phyloP scores from a whole-genome alignment of 1,140 invertebrate species.

The Sycophaga agraensis region DNA sequence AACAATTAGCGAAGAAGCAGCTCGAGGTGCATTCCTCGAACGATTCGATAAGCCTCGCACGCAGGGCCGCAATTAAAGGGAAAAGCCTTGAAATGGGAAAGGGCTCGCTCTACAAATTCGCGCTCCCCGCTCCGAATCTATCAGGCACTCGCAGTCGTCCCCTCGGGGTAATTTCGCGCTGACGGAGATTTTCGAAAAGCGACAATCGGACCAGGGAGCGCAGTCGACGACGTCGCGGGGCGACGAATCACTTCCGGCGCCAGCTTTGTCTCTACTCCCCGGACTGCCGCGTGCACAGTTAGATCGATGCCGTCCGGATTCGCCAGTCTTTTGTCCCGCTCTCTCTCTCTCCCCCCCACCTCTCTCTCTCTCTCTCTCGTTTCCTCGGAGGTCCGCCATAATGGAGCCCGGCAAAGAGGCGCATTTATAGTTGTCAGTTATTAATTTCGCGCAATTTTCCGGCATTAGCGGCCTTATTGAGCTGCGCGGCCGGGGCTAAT shows the following conservation, averaged over 20 bases:
- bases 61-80: too few species aligned
- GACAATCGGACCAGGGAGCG: conserved; percentile 5
- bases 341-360: too few species aligned
- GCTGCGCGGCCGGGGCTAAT: background rate
- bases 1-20: too few species aligned
- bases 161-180: background rate
- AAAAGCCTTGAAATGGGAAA: too few species aligned
- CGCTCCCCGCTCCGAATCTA: background rate
- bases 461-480: conserved; percentile 11
- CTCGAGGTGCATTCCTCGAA: too few species aligned
- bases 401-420: background rate
- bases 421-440: conserved; percentile 20
- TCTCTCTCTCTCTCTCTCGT: too few species aligned
- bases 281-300: background rate
- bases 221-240: background rate
- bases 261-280: conserved; percentile 19
- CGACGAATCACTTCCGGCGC: conserved; percentile 25
- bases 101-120: too few species aligned
- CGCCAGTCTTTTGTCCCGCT: conserved; percentile 5
- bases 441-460: conserved; percentile 15
- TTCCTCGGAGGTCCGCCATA: too few species aligned
- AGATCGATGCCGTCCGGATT: conserved; percentile 9
- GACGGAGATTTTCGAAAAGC: conserved; percentile 5
- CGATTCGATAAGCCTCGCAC: too few species aligned
- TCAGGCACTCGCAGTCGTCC: background rate